These are phyloP conservation scores for Gymnoscelis rufifasciata DNA, from an alignment of 2,888 invertebrate genomes.

Conservation along the genomic window DNA sequence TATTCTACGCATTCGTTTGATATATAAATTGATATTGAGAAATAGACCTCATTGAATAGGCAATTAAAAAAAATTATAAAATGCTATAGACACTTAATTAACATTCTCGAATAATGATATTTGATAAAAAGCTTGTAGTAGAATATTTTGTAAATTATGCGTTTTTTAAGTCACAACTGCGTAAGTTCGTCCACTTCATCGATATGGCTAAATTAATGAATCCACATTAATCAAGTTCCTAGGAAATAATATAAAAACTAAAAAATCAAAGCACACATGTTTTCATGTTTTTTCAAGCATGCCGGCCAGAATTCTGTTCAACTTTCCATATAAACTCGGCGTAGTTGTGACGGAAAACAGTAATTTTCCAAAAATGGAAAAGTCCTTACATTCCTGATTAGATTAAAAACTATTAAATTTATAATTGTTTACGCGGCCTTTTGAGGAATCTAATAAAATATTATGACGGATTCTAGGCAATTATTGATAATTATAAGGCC, in stretches of 20 bases:
- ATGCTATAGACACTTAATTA: no score
- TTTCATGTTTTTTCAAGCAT: conserved; percentile 13
- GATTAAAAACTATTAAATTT: conserved; percentile 6
- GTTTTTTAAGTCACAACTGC: no score
- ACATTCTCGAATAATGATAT: no score
- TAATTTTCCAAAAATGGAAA: conserved; percentile 15
- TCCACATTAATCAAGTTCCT: neutral
- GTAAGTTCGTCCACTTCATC: neutral
- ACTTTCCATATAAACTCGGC: conserved; percentile 12
- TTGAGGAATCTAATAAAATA: conserved; percentile 10
- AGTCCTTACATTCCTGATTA: conserved; percentile 1
- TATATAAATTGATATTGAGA: no score
- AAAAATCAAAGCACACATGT: neutral
- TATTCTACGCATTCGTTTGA: no score
- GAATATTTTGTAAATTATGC: no score
- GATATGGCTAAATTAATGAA: neutral
- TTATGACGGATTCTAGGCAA: conserved; percentile 2
- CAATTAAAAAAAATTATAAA: no score
- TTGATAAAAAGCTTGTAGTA: no score
- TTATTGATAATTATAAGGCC: conserved; percentile 7
- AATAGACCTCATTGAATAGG: no score
- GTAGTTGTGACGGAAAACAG: conserved; percentile 7
- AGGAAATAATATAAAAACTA: conserved; percentile 15
- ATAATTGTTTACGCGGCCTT: conserved; percentile 1
- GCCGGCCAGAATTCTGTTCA: conserved; percentile 4